These are phyloP conservation scores for Rhipidura dahli DNA, from an alignment of 2,113 vertebrate species.

Conservation along the genomic window DNA sequence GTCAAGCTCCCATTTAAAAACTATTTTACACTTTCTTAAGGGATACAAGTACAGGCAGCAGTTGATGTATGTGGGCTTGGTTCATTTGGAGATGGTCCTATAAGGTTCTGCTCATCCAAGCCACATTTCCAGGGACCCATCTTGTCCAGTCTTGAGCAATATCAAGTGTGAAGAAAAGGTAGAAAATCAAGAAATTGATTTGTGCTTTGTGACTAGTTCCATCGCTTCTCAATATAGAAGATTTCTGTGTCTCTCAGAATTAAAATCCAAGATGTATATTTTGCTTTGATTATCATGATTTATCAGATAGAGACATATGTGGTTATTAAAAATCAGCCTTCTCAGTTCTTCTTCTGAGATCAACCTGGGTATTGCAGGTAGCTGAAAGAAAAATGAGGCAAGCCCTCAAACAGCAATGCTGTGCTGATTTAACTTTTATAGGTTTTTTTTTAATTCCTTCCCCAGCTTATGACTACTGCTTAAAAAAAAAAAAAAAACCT, in stretches of 20 bases:
- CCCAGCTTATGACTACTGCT: background rate
- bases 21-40: background rate
- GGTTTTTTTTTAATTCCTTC: background rate
- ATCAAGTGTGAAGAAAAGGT: background rate
- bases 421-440: background rate
- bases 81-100: background rate
- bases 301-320: background rate
- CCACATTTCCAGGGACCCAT: background rate
- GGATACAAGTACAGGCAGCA: background rate
- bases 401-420: background rate
- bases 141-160: background rate
- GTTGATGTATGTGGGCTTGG: accelerated
- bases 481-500: background rate
- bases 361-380: background rate
- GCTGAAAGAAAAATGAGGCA: background rate
- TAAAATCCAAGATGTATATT: background rate
- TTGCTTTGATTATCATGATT: background rate
- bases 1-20: background rate
- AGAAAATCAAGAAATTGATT: background rate
- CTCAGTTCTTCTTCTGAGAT: background rate
- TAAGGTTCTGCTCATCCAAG: background rate
- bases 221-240: background rate
- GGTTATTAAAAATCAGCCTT: background rate
- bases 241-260: background rate
- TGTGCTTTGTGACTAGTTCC: background rate